Conservation (phyloP, 2,113 vertebrate genomes). For the Xiphophorus couchianus region DNA sequence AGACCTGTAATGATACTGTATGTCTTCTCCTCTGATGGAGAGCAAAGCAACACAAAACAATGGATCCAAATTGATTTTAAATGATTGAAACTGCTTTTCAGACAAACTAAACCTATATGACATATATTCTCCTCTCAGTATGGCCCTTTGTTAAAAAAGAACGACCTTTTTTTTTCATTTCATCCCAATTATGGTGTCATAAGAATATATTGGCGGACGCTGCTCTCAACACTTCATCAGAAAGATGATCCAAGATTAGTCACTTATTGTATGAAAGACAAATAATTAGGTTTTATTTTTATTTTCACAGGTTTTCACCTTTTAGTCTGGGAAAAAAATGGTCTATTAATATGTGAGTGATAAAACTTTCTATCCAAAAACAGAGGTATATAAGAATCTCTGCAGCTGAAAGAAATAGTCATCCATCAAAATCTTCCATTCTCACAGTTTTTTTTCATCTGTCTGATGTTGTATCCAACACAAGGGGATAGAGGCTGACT, state of each 20-base stretch:
- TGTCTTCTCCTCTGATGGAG: background rate
- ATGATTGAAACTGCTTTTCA: background rate
- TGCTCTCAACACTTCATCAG: background rate
- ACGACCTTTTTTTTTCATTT: background rate
- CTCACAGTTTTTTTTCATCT: background rate
- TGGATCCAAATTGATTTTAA: background rate
- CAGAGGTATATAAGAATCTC: background rate
- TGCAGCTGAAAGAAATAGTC: background rate
- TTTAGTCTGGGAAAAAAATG: background rate
- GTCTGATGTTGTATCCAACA: constrained; percentile 2
- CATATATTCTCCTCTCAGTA: background rate
- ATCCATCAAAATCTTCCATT: background rate
- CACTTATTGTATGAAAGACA: background rate
- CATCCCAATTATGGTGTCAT: background rate
- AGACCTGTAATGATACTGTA: background rate
- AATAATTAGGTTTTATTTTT: background rate
- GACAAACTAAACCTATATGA: background rate
- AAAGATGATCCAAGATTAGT: background rate
- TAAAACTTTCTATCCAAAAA: background rate
- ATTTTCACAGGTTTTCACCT: background rate
- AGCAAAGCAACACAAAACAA: background rate
- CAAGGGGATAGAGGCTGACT: background rate
- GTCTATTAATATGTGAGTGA: background rate
- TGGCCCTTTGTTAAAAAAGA: background rate
- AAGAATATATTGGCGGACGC: background rate